Evolutionary conservation across 2,113 vertebrate species (phyloP).

Genomic region (Helogale parvula): DNA sequence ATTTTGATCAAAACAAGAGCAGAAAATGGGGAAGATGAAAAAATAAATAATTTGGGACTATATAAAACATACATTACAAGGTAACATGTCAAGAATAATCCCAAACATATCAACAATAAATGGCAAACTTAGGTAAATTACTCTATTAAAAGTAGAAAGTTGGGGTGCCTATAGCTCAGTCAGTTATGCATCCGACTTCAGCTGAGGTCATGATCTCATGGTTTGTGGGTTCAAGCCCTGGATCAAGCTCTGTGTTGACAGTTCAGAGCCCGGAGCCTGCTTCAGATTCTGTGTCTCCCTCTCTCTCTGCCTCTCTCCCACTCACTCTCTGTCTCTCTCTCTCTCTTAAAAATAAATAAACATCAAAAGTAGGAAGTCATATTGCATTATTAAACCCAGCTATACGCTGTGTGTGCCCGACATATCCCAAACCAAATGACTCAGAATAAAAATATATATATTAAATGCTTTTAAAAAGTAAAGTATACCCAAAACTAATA

Average conservation of each 20-base stretch:
- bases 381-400: background rate
- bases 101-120: background rate
- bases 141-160: constrained; percentile 20
- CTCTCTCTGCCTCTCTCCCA: too few species aligned
- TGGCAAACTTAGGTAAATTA: background rate
- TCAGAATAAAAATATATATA: background rate
- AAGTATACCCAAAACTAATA: background rate
- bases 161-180: too few species aligned
- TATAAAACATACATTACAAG: background rate
- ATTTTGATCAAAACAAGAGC: background rate
- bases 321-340: too few species aligned
- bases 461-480: background rate
- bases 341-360: too few species aligned
- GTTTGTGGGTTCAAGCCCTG: too few species aligned
- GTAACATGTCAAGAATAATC: constrained; percentile 31
- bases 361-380: constrained; percentile 10
- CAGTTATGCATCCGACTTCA: too few species aligned
- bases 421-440: background rate
- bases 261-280: too few species aligned
- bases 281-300: too few species aligned
- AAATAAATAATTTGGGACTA: constrained; percentile 2
- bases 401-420: background rate
- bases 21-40: background rate
- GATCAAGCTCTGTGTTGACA: too few species aligned
- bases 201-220: too few species aligned